Percentiles rank a stretch among this genome's conserved stretches.
Evolutionary conservation across 2,888 invertebrate genomes (phyloP).

Genomic region (Acanthosepion esculentum): DNA sequence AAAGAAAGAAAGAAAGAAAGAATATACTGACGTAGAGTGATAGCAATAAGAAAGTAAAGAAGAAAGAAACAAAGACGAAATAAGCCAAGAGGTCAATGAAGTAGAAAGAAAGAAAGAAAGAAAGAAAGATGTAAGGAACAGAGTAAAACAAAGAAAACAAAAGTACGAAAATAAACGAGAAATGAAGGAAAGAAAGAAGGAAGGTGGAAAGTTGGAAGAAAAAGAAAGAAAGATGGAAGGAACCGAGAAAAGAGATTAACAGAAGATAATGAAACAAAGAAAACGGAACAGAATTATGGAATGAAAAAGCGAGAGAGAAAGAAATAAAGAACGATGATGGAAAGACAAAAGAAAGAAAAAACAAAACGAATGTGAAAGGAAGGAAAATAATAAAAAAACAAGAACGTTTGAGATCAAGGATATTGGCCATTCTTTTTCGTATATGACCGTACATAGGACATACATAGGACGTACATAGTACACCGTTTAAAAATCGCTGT

Average conservation of each 20-base stretch:
- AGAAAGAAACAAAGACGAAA: too few species aligned
- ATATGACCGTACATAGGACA: too few species aligned
- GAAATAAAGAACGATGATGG: not conserved
- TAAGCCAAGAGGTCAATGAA: too few species aligned
- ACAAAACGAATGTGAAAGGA: not conserved
- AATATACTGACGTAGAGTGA: too few species aligned
- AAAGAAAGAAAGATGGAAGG: not conserved
- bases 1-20: not conserved
- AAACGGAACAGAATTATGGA: too few species aligned
- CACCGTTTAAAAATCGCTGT: too few species aligned
- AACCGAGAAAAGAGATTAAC: not conserved
- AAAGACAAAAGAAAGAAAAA: not conserved
- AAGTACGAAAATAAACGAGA: not conserved
- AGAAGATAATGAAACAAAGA: not conserved
- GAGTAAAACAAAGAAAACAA: not conserved
- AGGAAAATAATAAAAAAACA: not conserved
- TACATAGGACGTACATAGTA: too few species aligned
- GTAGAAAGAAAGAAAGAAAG: not conserved
- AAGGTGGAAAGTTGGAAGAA: not conserved
- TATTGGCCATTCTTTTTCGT: too few species aligned
- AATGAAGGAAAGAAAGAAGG: not conserved
- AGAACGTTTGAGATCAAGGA: too few species aligned
- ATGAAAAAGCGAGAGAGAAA: not conserved
- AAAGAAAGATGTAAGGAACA: not conserved
- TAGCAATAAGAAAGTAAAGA: not conserved